Conservation (phyloP, 1,140 invertebrate species). For the Leptestheria dahalacensis region DNA sequence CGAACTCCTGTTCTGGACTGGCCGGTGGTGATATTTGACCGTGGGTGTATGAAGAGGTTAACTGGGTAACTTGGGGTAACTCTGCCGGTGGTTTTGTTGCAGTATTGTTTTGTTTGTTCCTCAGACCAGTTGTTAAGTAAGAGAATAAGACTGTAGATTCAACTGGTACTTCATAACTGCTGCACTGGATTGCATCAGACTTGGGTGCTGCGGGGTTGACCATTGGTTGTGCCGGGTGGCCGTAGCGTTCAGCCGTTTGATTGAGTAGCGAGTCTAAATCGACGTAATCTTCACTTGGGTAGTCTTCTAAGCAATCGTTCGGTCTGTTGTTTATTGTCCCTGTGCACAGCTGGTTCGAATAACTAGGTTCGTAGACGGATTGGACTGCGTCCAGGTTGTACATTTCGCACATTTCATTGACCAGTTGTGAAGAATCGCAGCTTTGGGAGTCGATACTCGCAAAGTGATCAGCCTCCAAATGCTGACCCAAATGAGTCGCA, state of each 20-base stretch:
- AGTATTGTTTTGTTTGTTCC: not conserved
- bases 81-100: not conserved
- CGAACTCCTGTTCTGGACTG: constrained; percentile 30
- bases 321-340: too few relatives aligned
- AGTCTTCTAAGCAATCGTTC: constrained; percentile 6
- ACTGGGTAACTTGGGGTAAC: not conserved
- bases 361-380: not conserved
- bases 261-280: constrained; percentile 33
- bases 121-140: constrained; percentile 10
- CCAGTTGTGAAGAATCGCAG: not conserved
- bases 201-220: not conserved
- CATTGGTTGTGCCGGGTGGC: constrained; percentile 10
- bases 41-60: constrained; percentile 5
- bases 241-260: constrained; percentile 30
- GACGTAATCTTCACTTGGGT: constrained; percentile 29
- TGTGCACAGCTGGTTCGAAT: not conserved
- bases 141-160: constrained; percentile 11
- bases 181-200: not conserved
- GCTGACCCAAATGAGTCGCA: not conserved
- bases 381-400: constrained; percentile 6
- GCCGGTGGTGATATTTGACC: constrained; percentile 37
- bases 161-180: not conserved
- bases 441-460: not conserved
- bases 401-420: constrained; percentile 15
- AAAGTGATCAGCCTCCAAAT: not conserved